Evolutionary conservation across 1,140 invertebrate genomes (phyloP).

Genomic region (Druon quercuslanigerum): DNA sequence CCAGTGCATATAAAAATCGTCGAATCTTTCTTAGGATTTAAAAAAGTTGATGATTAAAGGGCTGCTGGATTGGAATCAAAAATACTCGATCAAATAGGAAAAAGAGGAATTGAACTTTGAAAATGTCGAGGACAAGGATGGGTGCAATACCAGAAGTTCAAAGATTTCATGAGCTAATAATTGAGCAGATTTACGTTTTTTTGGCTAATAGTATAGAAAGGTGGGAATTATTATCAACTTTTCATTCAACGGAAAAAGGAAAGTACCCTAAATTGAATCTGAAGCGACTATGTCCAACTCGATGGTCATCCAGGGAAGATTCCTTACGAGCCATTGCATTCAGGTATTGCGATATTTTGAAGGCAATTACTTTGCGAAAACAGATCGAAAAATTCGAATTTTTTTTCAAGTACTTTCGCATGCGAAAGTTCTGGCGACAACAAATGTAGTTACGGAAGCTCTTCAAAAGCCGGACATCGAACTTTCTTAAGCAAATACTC

Average conservation of each 20-base stretch:
- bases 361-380: too few species aligned
- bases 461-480: too few species aligned
- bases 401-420: too few species aligned
- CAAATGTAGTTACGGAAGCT: too few species aligned
- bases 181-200: slow-evolving; percentile 55
- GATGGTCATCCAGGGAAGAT: not conserved
- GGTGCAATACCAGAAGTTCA: slow-evolving; percentile 48
- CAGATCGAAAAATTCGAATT: too few species aligned
- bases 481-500: too few species aligned
- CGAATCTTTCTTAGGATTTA: slow-evolving; percentile 49
- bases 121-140: slow-evolving; percentile 60
- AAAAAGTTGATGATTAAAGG: slow-evolving; percentile 47
- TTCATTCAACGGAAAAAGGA: not conserved
- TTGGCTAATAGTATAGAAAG: slow-evolving; percentile 54
- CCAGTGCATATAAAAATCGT: slow-evolving; percentile 42
- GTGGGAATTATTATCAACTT: slow-evolving; percentile 44
- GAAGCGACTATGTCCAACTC: not conserved
- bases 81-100: slow-evolving; percentile 51
- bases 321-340: too few species aligned
- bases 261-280: not conserved
- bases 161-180: slow-evolving; percentile 37
- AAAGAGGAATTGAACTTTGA: slow-evolving; percentile 50
- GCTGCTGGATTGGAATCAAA: slow-evolving; percentile 50
- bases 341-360: too few species aligned
- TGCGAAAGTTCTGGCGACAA: too few species aligned